Evolutionary conservation across 2,113 vertebrate species (phyloP).

Genomic region (Ascaphus truei): DNA sequence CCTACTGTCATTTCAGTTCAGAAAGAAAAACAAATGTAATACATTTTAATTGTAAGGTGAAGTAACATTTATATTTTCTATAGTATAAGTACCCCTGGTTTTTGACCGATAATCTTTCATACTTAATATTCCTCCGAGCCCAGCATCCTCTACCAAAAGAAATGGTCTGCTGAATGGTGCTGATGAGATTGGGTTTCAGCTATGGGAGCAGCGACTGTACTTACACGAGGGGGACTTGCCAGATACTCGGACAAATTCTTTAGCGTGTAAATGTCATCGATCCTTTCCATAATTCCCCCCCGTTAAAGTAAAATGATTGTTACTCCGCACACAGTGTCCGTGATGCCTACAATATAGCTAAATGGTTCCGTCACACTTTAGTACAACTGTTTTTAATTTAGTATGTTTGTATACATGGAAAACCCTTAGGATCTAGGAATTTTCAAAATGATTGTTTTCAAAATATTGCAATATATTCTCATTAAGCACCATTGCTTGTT

Average conservation of each 20-base stretch:
- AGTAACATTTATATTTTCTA: background rate
- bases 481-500: too few relatives aligned
- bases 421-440: too few relatives aligned
- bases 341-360: conserved; percentile 1
- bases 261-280: background rate
- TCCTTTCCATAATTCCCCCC: conserved; percentile 5
- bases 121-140: too few relatives aligned
- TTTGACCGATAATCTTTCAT: too few relatives aligned
- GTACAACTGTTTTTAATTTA: too few relatives aligned
- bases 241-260: background rate
- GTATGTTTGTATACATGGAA: too few relatives aligned
- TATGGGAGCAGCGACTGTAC: background rate
- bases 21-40: conserved; percentile 2
- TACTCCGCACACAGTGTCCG: too few relatives aligned
- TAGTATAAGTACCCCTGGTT: too few relatives aligned
- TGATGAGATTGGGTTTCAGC: too few relatives aligned
- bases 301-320: conserved; percentile 19
- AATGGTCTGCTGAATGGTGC: background rate
- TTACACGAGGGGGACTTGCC: background rate
- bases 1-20: background rate
- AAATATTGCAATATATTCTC: too few relatives aligned
- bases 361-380: too few relatives aligned
- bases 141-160: background rate
- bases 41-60: background rate
- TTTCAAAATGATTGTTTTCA: too few relatives aligned